A percentile compares a stretch with the other conserved stretches of the same genome.
These are phyloP conservation scores for Micromesistius poutassou DNA, from an alignment of 2,797 vertebrate genomes.

Conservation along the genomic window DNA sequence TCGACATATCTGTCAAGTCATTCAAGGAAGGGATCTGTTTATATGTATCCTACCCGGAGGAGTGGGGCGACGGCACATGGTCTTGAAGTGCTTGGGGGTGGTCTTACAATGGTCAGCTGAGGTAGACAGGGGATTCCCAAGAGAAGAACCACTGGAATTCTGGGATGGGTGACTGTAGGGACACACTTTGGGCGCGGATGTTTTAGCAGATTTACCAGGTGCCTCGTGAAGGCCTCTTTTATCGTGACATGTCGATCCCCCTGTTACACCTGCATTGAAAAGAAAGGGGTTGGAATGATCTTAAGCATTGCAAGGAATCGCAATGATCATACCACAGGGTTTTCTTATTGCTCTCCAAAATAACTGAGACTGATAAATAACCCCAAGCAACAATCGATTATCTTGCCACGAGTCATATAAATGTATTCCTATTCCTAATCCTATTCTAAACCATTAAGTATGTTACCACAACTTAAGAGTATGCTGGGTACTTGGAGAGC, in stretches of 20 bases:
- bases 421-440: neutral
- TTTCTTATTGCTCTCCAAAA: neutral
- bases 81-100: constrained; percentile 93
- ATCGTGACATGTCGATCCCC: constrained; percentile 71
- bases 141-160: constrained; percentile 70
- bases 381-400: neutral
- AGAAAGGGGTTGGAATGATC: neutral
- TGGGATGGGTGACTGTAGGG: constrained; percentile 84
- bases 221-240: constrained; percentile 77
- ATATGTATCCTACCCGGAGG: constrained; percentile 77
- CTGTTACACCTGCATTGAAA: constrained; percentile 57
- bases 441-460: neutral
- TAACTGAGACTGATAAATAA: neutral
- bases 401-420: neutral
- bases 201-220: constrained; percentile 77
- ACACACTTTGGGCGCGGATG: constrained; percentile 80
- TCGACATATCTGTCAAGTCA: neutral
- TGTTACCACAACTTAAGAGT: neutral
- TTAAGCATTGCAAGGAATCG: neutral
- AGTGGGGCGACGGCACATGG: constrained; percentile 88
- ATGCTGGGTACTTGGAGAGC: neutral
- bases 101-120: constrained; percentile 90
- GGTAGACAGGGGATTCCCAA: constrained; percentile 83
- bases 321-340: neutral
- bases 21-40: neutral